Evolutionary conservation across 2,797 vertebrate species (phyloP), one percentile per base, ranked within the genome.

Genomic region (Enteromius afrohamiltoni): DNA sequence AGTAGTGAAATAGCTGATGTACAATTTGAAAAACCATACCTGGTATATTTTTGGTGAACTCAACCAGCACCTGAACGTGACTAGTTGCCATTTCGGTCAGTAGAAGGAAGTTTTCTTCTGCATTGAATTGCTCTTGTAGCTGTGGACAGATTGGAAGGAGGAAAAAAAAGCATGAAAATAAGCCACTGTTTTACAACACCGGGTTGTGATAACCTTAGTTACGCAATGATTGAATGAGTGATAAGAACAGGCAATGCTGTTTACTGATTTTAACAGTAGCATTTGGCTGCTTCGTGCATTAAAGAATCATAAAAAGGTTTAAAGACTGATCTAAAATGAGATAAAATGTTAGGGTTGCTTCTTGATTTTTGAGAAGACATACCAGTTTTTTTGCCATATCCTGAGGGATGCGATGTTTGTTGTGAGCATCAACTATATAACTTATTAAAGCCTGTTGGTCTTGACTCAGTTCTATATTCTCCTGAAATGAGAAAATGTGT

Each of bases 31-130:
- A 23, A 77, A 7, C 37, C 23, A 34, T 74, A 40, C 98, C 98
- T 97, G 98, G 97, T 83, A 99, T 95, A 81, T 95, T 98, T 94
- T 99, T 99, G 13, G 98, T 99, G 92, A 99, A 99, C 92, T 99
- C 98, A 88, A 99, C 98, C 70, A 99, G 95, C 86, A 99, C 95
- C 88, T 99, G 97, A 77, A 99, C 97, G 11, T 99, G 98, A 93
- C 92, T 98, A 42, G 98, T 99, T 85, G 98, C 98, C 95, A 99
- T 97, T 93, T 99, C 98, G 45, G 97, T 99, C 92, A 99, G 90
- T 75, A 99, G 95, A n/a, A 99, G 95, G 92, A 99, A 98, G 93
- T 99, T 99, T 91, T 97, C 97, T 89, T 99, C 97, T 68, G 93
- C 92, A 1, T 93, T 98, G 93, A 96, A 97, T 90, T 98, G 96